These are phyloP conservation scores for Epirrita christyi DNA, from an alignment of 2,888 invertebrate species.

Conservation along the genomic window DNA sequence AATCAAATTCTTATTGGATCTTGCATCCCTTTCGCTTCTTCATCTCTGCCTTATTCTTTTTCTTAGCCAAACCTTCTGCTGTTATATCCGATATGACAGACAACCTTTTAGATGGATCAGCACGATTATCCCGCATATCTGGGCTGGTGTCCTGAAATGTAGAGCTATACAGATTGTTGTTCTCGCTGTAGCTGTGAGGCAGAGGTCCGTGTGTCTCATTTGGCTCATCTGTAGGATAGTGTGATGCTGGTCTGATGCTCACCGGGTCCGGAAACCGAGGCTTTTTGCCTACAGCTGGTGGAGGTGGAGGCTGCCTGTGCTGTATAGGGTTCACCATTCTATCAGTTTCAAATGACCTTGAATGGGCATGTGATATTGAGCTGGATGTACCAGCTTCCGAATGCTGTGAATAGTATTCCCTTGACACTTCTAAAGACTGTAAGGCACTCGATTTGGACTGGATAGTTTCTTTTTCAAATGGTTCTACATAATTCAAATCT, in stretches of 20 bases:
- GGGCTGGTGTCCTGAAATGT: conserved; percentile 61
- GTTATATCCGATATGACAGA: conserved; percentile 80
- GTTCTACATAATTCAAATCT: conserved; percentile 78
- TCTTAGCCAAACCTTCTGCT: conserved; percentile 73
- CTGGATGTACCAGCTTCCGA: conserved; percentile 58
- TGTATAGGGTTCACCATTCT: conserved; percentile 53
- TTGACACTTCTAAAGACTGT: conserved; percentile 71
- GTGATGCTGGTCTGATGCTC: conserved; percentile 77
- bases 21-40: conserved; percentile 78
- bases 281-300: conserved; percentile 69
- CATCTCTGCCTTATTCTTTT: conserved; percentile 71
- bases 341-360: conserved; percentile 62
- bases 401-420: conserved; percentile 66
- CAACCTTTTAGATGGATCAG: conserved; percentile 67
- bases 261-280: conserved; percentile 80
- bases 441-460: conserved; percentile 79
- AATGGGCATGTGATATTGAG: conserved; percentile 57
- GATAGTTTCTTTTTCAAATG: conserved; percentile 79
- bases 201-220: conserved; percentile 51
- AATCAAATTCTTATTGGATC: conserved; percentile 61
- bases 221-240: conserved; percentile 66
- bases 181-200: conserved; percentile 75
- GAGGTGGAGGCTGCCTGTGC: conserved; percentile 74
- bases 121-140: conserved; percentile 50
- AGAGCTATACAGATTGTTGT: conserved; percentile 72